Base-by-base conservation (phyloP, 2,113 vertebrate species). In the Petromus typicus region DNA sequence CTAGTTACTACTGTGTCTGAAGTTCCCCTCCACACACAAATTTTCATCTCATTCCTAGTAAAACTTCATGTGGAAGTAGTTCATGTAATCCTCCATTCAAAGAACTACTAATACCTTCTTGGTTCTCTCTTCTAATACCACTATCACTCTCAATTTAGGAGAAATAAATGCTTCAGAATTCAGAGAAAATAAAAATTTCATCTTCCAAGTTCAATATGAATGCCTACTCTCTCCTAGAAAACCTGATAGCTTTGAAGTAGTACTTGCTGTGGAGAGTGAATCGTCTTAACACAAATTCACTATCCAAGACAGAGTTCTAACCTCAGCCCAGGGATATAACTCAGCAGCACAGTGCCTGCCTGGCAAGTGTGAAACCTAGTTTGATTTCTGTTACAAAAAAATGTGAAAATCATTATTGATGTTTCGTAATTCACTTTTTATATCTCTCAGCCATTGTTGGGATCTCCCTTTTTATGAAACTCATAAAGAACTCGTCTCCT, bases 81-180 rank as follows among this genome's bases (percentile, higher is more conserved):
- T 81, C 66, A 59, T n/a, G n/a, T n/a, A 23, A 16, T 69, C 9
- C 16, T 71, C 32, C 59, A 13, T 54, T 75, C 10, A 56, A 57
- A 14, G 7, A 14, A 67, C 16, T 32, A 71, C 17, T 22, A 40
- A 43, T 78, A 12, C 82, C 61, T 22, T 69, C 9, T 3, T 79
- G 78, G n/a, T 30, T 37, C 92, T 45, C 75, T 61, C 61, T 34
- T 81, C 66, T 48, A 81, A 18, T 76, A 54, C 16, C 18, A 66
- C n/a, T 5, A 22, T 25, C 6, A 14, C 16, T 22, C 27, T 67
- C 43, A 89, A 7, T 18, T 30, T 43, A 57, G 23, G 45, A 89
- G 51, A 71, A 57, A 95, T 43, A 91, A 96, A 86, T 73, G 23
- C 30, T 91, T 30, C 48, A 83, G 40, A 87, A 87, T 34, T 95